Base-by-base conservation (phyloP, 2,797 vertebrate genomes). In the Cyprinodon diabolis region DNA sequence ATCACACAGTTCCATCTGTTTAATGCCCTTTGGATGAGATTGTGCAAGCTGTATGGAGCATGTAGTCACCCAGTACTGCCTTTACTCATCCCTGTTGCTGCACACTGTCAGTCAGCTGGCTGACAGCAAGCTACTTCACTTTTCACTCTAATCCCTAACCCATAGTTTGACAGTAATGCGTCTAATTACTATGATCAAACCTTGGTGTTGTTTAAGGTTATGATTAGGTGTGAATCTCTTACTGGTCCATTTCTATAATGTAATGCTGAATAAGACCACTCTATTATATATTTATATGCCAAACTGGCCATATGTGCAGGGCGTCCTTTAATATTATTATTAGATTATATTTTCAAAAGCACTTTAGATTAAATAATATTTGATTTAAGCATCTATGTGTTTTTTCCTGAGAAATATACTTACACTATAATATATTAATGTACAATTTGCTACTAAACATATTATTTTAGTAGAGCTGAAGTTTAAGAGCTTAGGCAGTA, bases 261-360 rank as follows among this genome's bases (percentile, higher is more conserved):
- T 37, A 55, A 0, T 9, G 7, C n/a, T 37, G 21, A 93, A 83
- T 77, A 84, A 84, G 83, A 88, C 85, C 94, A 91, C 93, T 92
- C 89, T 91, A 78, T 80, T 60, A 56, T 72, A n/a, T 51, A 37
- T 71, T 70, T 76, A 78, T 70, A 78, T 15, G 21, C 74, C 19
- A 47, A 90, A 69, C 76, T 78, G 35, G 70, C 2, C 3, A 30
- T 19, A 15, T 48, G 2, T 48, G 49, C 6, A 17, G 49, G 49
- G 49, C 49, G 3, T 19, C 77, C 57, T 55, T 63, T 25, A 48
- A 30, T 30, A 30, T 30, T 30, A 30, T n/a, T n/a, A n/a, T n/a
- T 73, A 75, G 66, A 68, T 88, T 47, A 69, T 35, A 40, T 55
- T 19, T 63, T 73, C 19, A 52, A 62, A 80, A 75, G 43, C 66